A percentile compares a stretch with the other conserved stretches of the same genome.
Evolutionary conservation across 2,888 invertebrate species (phyloP).

Genomic region (Harmothoe impar): DNA sequence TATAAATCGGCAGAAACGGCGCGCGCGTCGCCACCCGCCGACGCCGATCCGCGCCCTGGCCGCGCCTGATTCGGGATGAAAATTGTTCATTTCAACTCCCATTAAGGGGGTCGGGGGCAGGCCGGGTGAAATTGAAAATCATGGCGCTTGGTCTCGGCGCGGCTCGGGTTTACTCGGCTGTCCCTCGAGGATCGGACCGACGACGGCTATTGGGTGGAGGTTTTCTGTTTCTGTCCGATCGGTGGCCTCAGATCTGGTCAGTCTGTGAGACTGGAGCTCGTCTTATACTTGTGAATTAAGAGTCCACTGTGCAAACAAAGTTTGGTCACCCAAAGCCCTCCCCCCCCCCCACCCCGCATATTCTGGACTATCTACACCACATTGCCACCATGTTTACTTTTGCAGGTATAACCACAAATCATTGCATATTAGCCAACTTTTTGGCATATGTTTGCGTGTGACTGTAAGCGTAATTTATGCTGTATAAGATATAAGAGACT

Average conservation of each 20-base stretch:
- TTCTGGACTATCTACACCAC: too few relatives aligned
- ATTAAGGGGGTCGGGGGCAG: conserved; percentile 38
- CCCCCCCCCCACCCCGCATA: too few relatives aligned
- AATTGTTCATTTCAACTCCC: conserved; percentile 56
- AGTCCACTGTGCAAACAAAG: neutral
- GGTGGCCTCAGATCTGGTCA: neutral
- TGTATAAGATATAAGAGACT: too few relatives aligned
- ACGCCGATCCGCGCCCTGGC: conserved; percentile 1
- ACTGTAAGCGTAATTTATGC: too few relatives aligned
- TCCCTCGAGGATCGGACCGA: conserved; percentile 11
- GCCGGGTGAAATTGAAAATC: conserved; percentile 57
- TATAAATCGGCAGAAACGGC: conserved; percentile 47
- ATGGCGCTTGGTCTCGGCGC: conserved; percentile 20
- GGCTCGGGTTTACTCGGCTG: neutral
- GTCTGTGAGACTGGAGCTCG: neutral
- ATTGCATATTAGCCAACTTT: too few relatives aligned
- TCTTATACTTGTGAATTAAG: neutral
- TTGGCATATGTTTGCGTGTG: too few relatives aligned
- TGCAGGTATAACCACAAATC: too few relatives aligned
- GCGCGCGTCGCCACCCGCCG: neutral
- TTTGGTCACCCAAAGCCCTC: neutral
- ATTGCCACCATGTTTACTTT: too few relatives aligned
- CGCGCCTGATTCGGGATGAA: conserved; percentile 49
- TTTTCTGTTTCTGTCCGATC: neutral
- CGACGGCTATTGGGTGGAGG: conserved; percentile 17